Percentiles rank a stretch among this genome's conserved stretches.
phyloP scores from a whole-genome alignment of 2,797 vertebrate species.

The Florisuga fusca region DNA sequence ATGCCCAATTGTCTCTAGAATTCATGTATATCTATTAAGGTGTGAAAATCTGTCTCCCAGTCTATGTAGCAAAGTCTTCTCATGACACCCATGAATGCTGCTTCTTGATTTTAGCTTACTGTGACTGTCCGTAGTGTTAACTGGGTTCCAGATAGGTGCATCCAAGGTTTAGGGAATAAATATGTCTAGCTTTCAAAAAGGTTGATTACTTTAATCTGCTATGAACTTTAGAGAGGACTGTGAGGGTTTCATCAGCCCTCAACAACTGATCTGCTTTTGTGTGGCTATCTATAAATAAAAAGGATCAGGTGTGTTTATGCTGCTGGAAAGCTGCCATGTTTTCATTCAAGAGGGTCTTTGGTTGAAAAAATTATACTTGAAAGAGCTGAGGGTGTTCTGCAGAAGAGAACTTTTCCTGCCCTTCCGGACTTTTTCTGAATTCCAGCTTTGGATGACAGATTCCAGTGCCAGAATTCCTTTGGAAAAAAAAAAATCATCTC shows the following conservation, averaged over 20 bases:
- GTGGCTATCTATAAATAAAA: not conserved
- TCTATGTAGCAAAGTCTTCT: not conserved
- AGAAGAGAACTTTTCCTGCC: not conserved
- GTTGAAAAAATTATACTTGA: not conserved
- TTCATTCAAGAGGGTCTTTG: not conserved
- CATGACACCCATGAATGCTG: not conserved
- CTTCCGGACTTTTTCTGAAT: not conserved
- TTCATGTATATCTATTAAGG: not conserved
- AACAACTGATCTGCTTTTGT: not conserved
- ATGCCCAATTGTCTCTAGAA: not conserved
- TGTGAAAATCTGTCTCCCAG: not conserved
- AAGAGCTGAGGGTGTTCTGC: not conserved
- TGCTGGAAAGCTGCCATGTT: not conserved
- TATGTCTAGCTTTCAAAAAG: not conserved
- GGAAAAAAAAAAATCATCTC: not conserved
- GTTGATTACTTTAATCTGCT: not conserved
- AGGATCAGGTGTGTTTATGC: not conserved
- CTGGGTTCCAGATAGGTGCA: not conserved
- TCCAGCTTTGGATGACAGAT: not conserved
- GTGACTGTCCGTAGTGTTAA: accelerated
- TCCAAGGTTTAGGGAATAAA: not conserved
- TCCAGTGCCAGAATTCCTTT: not conserved
- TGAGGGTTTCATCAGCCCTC: not conserved
- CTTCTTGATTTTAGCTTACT: not conserved
- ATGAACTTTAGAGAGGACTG: not conserved